A percentile compares a stretch with the other conserved stretches of the same genome.
These are phyloP conservation scores for Isotomurus palustris DNA, from an alignment of 2,888 invertebrate species.

Conservation along the genomic window DNA sequence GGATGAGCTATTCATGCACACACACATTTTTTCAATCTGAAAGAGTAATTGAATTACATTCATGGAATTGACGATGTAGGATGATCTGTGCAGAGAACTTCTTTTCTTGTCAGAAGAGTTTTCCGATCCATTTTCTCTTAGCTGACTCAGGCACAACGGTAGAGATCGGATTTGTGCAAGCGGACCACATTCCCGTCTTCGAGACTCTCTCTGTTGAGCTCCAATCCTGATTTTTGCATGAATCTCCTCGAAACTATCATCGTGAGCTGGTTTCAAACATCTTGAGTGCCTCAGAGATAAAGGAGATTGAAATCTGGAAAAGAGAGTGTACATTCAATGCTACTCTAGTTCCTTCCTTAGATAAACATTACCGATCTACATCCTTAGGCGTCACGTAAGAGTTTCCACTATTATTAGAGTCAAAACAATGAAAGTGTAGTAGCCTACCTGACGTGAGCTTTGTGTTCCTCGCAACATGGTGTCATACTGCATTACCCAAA, in stretches of 20 bases:
- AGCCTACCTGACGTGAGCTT: too few relatives aligned
- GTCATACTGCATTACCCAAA: too few relatives aligned
- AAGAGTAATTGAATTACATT: constrained; percentile 10
- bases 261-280: constrained; percentile 26
- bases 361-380: too few relatives aligned
- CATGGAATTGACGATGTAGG: constrained; percentile 38
- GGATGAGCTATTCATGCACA: neutral
- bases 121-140: constrained; percentile 18
- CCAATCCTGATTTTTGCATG: constrained; percentile 4
- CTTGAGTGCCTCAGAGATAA: constrained; percentile 31
- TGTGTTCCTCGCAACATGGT: too few relatives aligned
- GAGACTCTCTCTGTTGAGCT: neutral
- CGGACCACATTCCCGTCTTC: constrained; percentile 11
- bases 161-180: constrained; percentile 41
- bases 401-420: too few relatives aligned
- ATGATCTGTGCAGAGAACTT: constrained; percentile 21
- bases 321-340: neutral
- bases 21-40: neutral
- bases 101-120: constrained; percentile 12
- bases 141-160: constrained; percentile 34
- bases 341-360: too few relatives aligned
- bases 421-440: too few relatives aligned
- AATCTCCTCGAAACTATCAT: neutral
- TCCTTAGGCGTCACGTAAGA: too few relatives aligned
- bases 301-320: neutral